Conservation (phyloP, 1,140 invertebrate species). For the Nasonia longicornis region DNA sequence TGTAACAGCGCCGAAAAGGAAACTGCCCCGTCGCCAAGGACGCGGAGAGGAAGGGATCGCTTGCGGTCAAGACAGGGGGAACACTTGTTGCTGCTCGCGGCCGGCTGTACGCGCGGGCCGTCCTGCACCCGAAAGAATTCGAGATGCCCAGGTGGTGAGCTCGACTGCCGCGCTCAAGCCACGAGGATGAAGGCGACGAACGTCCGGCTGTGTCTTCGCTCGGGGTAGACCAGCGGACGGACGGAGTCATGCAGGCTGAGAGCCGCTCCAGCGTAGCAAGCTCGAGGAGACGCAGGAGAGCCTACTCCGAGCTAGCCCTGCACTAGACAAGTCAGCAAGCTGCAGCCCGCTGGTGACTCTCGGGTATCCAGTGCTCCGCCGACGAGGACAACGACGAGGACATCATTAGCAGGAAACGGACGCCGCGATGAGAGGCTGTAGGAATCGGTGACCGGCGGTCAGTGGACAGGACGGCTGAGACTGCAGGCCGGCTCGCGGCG, state of each 20-base stretch:
- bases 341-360: neutral
- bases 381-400: neutral
- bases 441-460: neutral
- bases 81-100: constrained; percentile 46
- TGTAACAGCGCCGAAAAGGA: neutral
- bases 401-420: neutral
- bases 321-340: neutral
- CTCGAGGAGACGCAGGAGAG: constrained; percentile 19
- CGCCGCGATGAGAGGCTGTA: neutral
- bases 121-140: neutral
- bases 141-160: neutral
- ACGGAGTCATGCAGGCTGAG: neutral
- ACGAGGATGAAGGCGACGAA: neutral
- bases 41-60: neutral
- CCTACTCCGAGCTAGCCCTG: neutral
- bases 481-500: neutral
- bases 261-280: neutral
- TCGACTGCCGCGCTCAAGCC: neutral
- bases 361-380: neutral
- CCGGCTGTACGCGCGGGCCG: neutral
- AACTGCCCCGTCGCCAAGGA: neutral
- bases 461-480: neutral
- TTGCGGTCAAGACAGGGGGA: constrained; percentile 19
- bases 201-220: neutral
- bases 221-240: neutral